A percentile compares a stretch with the other conserved stretches of the same genome.
phyloP scores from a whole-genome alignment of 2,797 vertebrate species.

The Acanthurus lineatus region DNA sequence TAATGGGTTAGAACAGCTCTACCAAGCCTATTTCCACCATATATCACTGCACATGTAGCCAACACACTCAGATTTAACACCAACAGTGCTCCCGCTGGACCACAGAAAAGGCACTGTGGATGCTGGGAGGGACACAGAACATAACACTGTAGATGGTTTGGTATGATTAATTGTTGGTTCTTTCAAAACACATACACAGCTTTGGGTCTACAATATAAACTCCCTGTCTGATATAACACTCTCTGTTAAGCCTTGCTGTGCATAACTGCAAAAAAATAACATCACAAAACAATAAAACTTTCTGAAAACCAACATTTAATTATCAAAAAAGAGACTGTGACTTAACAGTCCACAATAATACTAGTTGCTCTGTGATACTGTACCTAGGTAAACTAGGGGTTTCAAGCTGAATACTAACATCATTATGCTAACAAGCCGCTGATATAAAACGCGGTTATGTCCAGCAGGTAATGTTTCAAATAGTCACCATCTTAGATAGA shows the following conservation, averaged over 20 bases:
- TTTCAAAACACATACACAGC: background rate
- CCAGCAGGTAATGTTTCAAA: background rate
- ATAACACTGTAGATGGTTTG: background rate
- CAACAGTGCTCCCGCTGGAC: background rate
- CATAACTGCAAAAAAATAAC: no score
- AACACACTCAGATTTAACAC: background rate
- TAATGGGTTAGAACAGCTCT: conserved; percentile 22
- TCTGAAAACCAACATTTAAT: no score
- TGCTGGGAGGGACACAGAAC: background rate
- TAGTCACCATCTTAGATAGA: background rate
- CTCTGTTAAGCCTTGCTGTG: background rate
- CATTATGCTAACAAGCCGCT: background rate
- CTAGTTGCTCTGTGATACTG: background rate
- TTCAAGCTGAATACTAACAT: background rate
- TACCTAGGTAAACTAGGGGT: background rate
- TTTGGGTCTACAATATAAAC: background rate
- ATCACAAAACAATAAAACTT: no score
- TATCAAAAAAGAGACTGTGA: no score
- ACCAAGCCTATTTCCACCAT: conserved; percentile 3
- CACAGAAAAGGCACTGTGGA: background rate
- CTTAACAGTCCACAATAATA: background rate
- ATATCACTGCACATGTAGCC: background rate
- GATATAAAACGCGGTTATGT: background rate
- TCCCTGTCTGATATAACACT: background rate
- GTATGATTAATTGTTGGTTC: background rate